These are phyloP conservation scores for Arizona elegans DNA, from an alignment of 2,113 vertebrate genomes.

Conservation along the genomic window DNA sequence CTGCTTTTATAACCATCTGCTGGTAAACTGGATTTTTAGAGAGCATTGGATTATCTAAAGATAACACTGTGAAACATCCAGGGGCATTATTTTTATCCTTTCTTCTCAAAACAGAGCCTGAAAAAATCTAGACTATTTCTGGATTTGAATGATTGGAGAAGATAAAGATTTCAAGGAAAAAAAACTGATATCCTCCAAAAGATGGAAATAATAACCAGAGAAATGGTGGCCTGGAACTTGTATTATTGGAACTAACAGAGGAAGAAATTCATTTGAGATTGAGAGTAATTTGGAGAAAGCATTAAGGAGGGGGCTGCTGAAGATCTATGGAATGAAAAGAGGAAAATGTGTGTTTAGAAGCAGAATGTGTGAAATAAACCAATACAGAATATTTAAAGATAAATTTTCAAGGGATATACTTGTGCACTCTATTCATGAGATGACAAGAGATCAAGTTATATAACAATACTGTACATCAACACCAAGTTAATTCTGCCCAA, in stretches of 20 bases:
- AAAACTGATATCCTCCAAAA: neutral
- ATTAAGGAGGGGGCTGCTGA: neutral
- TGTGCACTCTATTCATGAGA: neutral
- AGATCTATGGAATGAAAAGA: neutral
- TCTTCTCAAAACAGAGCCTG: neutral
- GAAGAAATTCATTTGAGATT: neutral
- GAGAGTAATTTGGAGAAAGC: neutral
- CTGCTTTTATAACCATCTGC: neutral
- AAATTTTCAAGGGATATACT: neutral
- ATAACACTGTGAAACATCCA: neutral
- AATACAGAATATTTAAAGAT: too few species aligned
- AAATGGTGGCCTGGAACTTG: neutral
- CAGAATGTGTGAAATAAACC: neutral
- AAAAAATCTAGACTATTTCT: neutral
- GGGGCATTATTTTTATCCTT: neutral
- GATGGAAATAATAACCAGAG: neutral
- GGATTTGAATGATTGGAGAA: neutral
- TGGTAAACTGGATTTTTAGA: neutral
- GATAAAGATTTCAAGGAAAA: neutral
- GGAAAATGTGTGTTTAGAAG: neutral
- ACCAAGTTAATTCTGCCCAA: neutral
- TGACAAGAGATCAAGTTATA: neutral
- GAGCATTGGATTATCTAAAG: neutral
- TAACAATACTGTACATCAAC: neutral
- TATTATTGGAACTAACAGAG: neutral